These are phyloP conservation scores for Phocides pigmalion DNA, from an alignment of 1,140 invertebrate species.

Conservation along the genomic window DNA sequence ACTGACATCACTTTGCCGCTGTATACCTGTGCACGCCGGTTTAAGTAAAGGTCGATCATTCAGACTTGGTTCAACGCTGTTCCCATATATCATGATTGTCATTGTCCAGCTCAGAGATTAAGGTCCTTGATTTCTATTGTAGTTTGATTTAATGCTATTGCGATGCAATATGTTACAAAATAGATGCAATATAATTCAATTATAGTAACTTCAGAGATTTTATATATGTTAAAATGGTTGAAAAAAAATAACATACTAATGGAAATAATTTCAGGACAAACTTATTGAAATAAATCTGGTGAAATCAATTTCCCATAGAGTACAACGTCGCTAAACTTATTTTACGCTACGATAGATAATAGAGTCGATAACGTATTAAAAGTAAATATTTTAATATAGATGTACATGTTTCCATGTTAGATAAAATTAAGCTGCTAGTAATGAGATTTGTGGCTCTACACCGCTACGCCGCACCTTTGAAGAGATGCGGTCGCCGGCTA, in stretches of 20 bases:
- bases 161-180: not conserved
- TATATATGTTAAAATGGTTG: no score
- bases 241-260: no score
- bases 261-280: no score
- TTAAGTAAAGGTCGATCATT: slow-evolving; percentile 33
- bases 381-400: not conserved
- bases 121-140: not conserved
- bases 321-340: not conserved
- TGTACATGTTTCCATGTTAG: slow-evolving; percentile 6
- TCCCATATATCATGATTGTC: not conserved
- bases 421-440: slow-evolving; percentile 38
- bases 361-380: not conserved
- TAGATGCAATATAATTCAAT: no score
- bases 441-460: slow-evolving; percentile 45
- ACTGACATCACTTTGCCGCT: slow-evolving; percentile 44
- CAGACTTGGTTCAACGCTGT: slow-evolving; percentile 19
- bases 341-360: not conserved
- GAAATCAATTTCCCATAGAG: not conserved
- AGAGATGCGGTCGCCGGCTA: no score
- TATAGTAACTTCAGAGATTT: no score
- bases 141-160: not conserved
- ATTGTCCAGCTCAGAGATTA: not conserved
- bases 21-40: slow-evolving; percentile 49
- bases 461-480: slow-evolving; percentile 32
- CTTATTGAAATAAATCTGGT: no score